Evolutionary conservation across 2,888 invertebrate species (phyloP), one percentile per base, ranked within the genome.

Genomic region (Pollenia griseotomentosa): DNA sequence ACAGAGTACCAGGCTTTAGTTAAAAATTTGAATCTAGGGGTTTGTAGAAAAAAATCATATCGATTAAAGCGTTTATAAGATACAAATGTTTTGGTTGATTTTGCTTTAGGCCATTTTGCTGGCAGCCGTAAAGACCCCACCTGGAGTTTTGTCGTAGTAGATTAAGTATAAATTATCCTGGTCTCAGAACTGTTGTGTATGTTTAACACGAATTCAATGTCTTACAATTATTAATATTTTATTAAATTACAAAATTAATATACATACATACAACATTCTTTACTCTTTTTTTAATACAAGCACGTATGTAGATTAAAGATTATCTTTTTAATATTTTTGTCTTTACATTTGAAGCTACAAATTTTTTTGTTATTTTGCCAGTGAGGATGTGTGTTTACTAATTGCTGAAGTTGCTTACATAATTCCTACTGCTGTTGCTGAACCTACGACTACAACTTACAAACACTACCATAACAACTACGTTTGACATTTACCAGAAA

Each of bases 211-310:
- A 11, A 48, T 14, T 40, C 33, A 68, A 51, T 68, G 68, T 68
- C n/a, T 51, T n/a, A 40, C 51, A 68, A 68, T 68, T 68, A 68
- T 68, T 68, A 40, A n/a, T 33, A 68, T 68, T 68, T 68, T 51
- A 51, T 68, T 44, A 33, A 51, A 33, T 40, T 19, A 14, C 51
- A 42, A 68, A 9, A 14, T 3, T 23, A 3, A 1, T 23, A 48
- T 14, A 14, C 23, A 66, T 48, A 14, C 14, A 33, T 68, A 51
- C 33, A 51, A 4, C 4, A 33, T 4, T 33, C 33, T 16, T 40
- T 2, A 33, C 33, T 33, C 33, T 33, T 33, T 33, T 33, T 33
- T 33, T 33, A 33, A 33, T 4, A 33, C 33, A 4, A 2, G 33
- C 33, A 33, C 33, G 2, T 33, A 33, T 33, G 3, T 33, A 33